These are phyloP conservation scores for Lepetodrilus schrolli DNA, from an alignment of 2,888 invertebrate species.

Conservation along the genomic window DNA sequence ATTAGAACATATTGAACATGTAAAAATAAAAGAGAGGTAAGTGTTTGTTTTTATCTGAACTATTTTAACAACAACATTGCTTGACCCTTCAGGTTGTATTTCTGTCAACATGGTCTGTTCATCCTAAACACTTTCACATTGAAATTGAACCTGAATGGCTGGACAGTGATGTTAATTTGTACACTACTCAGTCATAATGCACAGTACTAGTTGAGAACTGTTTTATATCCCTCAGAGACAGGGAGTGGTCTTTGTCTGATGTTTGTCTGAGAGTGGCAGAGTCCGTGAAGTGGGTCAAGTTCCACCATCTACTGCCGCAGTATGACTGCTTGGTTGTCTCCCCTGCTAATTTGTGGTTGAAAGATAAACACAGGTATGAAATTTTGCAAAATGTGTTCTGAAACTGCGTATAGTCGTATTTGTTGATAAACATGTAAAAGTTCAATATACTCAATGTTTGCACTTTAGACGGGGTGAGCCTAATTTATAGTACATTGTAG, in stretches of 20 bases:
- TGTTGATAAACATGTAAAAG: too few relatives aligned
- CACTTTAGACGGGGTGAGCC: too few relatives aligned
- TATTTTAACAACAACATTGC: neutral
- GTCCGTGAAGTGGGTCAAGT: constrained; percentile 78
- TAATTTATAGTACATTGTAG: too few relatives aligned
- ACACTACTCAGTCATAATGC: too few relatives aligned
- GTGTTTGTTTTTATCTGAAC: neutral
- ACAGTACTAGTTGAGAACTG: too few relatives aligned
- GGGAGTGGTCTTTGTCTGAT: constrained; percentile 82
- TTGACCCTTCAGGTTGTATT: too few relatives aligned
- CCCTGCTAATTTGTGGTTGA: constrained; percentile 92
- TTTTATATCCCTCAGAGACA: constrained; percentile 46
- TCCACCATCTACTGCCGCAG: constrained; percentile 82
- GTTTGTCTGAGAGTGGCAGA: constrained; percentile 86
- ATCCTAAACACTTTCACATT: too few relatives aligned
- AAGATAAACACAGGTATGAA: constrained; percentile 62
- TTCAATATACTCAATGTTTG: too few relatives aligned
- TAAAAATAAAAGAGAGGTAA: constrained; percentile 84
- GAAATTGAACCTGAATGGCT: too few relatives aligned
- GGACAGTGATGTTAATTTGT: too few relatives aligned
- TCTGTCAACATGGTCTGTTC: neutral
- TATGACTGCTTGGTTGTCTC: constrained; percentile 93
- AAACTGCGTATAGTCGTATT: too few relatives aligned
- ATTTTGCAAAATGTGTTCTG: too few relatives aligned
- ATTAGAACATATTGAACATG: constrained; percentile 89